These are phyloP conservation scores for Peromyscus maniculatus DNA, from an alignment of 2,113 vertebrate species.

Conservation along the genomic window DNA sequence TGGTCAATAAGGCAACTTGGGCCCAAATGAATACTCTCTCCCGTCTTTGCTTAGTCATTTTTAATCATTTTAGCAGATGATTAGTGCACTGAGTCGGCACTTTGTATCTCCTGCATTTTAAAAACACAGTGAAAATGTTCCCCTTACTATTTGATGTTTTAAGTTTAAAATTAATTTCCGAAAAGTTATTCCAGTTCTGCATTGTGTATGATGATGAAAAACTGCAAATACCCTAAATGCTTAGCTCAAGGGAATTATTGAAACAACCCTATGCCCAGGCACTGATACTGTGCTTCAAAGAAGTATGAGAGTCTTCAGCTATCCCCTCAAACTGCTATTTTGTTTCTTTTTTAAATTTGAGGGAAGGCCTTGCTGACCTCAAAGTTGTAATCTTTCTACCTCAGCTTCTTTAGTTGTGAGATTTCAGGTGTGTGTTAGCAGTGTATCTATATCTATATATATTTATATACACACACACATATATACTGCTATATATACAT, in stretches of 20 bases:
- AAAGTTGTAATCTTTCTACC: neutral
- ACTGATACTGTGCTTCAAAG: neutral
- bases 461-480: too few species aligned
- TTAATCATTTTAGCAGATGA: slow-evolving; percentile 20
- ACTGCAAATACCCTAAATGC: slow-evolving; percentile 18
- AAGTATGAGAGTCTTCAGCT: neutral
- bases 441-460: neutral
- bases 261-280: neutral
- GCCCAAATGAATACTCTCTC: slow-evolving; percentile 36
- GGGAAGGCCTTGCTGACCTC: neutral
- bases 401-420: neutral
- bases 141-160: slow-evolving; percentile 49
- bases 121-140: neutral
- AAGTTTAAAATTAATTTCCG: slow-evolving; percentile 45
- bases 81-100: neutral
- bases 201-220: neutral
- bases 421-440: neutral
- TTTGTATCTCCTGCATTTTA: neutral
- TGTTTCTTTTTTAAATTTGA: neutral
- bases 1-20: slow-evolving; percentile 3
- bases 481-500: neutral
- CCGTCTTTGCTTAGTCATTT: slow-evolving; percentile 50
- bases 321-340: neutral
- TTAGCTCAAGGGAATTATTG: slow-evolving; percentile 34
- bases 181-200: neutral